Base-by-base conservation (phyloP, 2,113 vertebrate species). In the Chamaea fasciata region DNA sequence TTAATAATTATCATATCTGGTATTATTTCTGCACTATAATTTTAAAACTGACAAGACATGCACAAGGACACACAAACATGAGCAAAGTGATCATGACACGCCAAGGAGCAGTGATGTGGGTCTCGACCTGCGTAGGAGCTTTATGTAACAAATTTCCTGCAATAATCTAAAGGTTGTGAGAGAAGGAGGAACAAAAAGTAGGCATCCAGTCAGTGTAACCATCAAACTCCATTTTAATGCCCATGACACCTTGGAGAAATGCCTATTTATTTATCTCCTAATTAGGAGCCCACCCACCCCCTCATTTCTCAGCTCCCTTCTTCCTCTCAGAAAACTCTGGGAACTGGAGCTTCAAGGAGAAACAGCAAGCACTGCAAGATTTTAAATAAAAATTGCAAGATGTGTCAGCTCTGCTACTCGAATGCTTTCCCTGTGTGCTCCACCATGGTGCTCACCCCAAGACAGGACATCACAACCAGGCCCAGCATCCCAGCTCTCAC, bases 51-150 rank as follows among this genome's bases (percentile, higher is more conserved):
- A 44, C 37, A 1, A 10, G 69, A 70, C n/a, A 49, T 3, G 6
- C n/a, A 33, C 27, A 37, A 47, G n/a, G 69, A 22, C 79, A 85
- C 2, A 9, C n/a, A 31, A 39, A 59, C 31, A 31, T 22, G 4
- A 78, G 31, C 56, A 18, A 69, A 67, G 37, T 1, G 9, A 75
- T 37, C 2, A 0, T 33, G 21, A 16, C 2, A 11, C 0, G 0
- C 39, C 42, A 70, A 64, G 57, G 35, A 80, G 49, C 17, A 75
- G 30, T 12, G 13, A n/a, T 4, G 0, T 12, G 23, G 18, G 28
- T 71, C 77, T 53, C 26, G 14, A 57, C 28, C 31, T 7, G 12
- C 23, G 42, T 5, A 57, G 47, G 23, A 57, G 27, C 26, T 87
- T 26, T n/a, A 22, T 5, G 23, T 24, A 56, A 70, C 11, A 65